Evolutionary conservation across 1,140 invertebrate species (phyloP).

Genomic region (Cryptotermes secundus): DNA sequence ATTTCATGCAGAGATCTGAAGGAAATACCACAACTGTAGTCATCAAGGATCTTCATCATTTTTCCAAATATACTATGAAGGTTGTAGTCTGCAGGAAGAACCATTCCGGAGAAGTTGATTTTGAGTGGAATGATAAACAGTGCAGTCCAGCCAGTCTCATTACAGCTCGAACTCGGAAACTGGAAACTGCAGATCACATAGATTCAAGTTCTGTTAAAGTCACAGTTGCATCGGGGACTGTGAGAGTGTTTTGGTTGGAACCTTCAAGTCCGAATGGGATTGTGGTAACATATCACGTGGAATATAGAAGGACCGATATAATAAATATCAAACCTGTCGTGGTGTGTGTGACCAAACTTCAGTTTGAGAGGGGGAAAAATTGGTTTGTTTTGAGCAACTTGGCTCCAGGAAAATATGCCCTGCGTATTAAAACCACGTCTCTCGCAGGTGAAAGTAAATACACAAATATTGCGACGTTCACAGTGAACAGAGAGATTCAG

Average conservation of each 20-base stretch:
- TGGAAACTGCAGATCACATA: constrained; percentile 45
- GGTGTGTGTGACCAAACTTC: constrained; percentile 50
- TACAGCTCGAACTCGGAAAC: constrained; percentile 45
- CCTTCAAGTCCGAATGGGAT: constrained; percentile 62
- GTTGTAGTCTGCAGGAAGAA: constrained; percentile 53
- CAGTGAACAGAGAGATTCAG: constrained; percentile 37
- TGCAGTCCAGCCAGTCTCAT: constrained; percentile 36
- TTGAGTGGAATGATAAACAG: constrained; percentile 32
- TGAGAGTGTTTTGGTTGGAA: constrained; percentile 57
- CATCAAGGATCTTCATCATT: constrained; percentile 47
- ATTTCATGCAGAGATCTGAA: background rate
- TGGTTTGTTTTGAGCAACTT: constrained; percentile 46
- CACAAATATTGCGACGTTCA: constrained; percentile 45
- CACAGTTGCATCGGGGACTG: constrained; percentile 37
- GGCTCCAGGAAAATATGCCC: constrained; percentile 62
- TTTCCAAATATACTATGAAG: constrained; percentile 51
- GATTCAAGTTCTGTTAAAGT: constrained; percentile 40
- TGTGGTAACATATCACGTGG: constrained; percentile 60
- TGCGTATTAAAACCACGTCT: constrained; percentile 61
- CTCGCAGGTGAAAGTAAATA: constrained; percentile 59
- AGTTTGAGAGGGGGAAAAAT: constrained; percentile 43
- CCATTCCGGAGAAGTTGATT: constrained; percentile 41
- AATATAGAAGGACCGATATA: constrained; percentile 50
- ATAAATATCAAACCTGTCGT: constrained; percentile 35
- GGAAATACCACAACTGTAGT: background rate